Conservation (phyloP, 2,888 invertebrate species). For the Salpingus planirostris region DNA sequence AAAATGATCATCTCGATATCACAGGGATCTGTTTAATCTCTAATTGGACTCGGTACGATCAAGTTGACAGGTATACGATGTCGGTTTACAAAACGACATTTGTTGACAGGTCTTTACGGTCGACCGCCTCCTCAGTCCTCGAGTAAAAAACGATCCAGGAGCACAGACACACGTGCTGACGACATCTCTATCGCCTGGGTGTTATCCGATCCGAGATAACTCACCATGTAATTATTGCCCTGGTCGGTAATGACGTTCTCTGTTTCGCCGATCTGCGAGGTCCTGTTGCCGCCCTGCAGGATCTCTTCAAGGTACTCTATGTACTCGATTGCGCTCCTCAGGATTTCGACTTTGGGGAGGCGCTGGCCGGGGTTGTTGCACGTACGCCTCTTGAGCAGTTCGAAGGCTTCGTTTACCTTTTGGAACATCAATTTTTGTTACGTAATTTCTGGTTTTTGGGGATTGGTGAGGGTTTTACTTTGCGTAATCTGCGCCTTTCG, state of each 20-base stretch:
- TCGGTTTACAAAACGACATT: constrained; percentile 24
- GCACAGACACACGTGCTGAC: too few species aligned
- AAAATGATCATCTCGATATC: too few species aligned
- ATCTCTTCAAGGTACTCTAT: constrained; percentile 87
- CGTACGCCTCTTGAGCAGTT: constrained; percentile 83
- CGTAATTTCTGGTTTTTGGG: not conserved
- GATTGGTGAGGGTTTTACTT: constrained; percentile 55
- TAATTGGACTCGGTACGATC: constrained; percentile 19
- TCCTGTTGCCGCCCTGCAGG: constrained; percentile 51
- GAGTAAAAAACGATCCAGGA: too few species aligned
- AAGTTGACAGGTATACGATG: constrained; percentile 25
- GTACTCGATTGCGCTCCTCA: constrained; percentile 95
- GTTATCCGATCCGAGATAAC: too few species aligned
- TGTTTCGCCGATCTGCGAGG: constrained; percentile 12
- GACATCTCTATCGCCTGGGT: too few species aligned
- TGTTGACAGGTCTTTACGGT: constrained; percentile 18
- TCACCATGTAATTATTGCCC: not conserved
- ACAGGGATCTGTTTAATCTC: too few species aligned
- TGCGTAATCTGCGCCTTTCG: constrained; percentile 83
- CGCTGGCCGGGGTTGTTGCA: constrained; percentile 94
- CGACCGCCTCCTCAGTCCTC: constrained; percentile 9
- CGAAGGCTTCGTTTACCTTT: constrained; percentile 95
- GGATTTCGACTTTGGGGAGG: constrained; percentile 94
- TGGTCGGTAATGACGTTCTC: constrained; percentile 7
- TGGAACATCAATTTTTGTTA: not conserved